These are phyloP conservation scores for Miichthys miiuy DNA, from an alignment of 2,797 vertebrate genomes.

Conservation along the genomic window DNA sequence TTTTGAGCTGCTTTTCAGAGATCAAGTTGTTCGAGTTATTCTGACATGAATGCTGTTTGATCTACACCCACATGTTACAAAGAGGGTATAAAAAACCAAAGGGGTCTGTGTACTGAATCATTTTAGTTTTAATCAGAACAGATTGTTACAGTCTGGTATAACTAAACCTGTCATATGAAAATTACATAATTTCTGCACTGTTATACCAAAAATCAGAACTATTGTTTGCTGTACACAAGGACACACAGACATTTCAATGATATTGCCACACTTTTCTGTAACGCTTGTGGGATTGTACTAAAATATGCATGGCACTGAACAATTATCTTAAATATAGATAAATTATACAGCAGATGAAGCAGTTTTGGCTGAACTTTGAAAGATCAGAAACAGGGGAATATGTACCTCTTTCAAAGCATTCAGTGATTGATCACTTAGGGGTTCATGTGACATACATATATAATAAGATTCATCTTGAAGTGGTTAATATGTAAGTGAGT, in stretches of 20 bases:
- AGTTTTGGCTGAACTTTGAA: slow-evolving; percentile 43
- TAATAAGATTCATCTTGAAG: slow-evolving; percentile 17
- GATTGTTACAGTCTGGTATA: background rate
- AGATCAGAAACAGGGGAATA: slow-evolving; percentile 31
- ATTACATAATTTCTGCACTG: slow-evolving; percentile 1
- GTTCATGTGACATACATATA: slow-evolving; percentile 19
- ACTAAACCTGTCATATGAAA: background rate
- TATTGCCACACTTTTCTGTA: slow-evolving; percentile 37
- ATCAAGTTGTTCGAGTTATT: slow-evolving; percentile 10
- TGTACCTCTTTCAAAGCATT: slow-evolving; percentile 34
- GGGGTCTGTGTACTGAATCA: background rate
- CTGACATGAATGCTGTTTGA: slow-evolving; percentile 3
- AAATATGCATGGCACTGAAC: slow-evolving; percentile 55
- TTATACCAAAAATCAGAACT: background rate
- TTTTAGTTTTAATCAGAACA: slow-evolving; percentile 20
- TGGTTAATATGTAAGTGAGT: slow-evolving; percentile 12
- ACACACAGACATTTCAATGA: slow-evolving; percentile 35
- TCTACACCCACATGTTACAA: slow-evolving; percentile 17
- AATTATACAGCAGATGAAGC: slow-evolving; percentile 36
- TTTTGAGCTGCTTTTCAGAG: slow-evolving; percentile 2
- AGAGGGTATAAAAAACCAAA: slow-evolving; percentile 16
- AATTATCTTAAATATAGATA: slow-evolving; percentile 61
- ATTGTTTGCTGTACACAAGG: background rate
- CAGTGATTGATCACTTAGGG: slow-evolving; percentile 49
- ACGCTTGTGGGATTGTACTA: slow-evolving; percentile 51